Conservation (phyloP, 2,888 invertebrate species). For the Danaus chrysippus region DNA sequence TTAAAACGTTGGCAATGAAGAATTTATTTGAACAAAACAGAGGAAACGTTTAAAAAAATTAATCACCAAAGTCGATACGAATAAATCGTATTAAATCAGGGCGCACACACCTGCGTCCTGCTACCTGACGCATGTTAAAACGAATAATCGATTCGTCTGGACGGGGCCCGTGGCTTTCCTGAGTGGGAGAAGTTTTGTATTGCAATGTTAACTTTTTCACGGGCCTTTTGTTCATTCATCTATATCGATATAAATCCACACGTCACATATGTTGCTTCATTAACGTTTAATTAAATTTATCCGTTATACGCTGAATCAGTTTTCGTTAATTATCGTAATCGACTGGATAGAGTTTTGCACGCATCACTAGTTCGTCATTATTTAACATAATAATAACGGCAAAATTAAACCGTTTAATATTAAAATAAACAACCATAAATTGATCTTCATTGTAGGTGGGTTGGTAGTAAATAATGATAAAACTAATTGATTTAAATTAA, state of each 20-base stretch:
- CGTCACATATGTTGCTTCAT: neutral
- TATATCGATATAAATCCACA: neutral
- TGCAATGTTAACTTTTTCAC: conserved; percentile 48
- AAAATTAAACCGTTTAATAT: too few relatives aligned
- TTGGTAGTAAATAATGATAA: too few relatives aligned
- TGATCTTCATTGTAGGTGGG: too few relatives aligned
- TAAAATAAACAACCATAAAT: too few relatives aligned
- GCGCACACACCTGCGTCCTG: conserved; percentile 56
- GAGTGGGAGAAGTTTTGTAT: conserved; percentile 57
- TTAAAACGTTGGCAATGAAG: neutral
- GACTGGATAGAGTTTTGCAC: neutral
- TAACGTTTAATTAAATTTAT: neutral
- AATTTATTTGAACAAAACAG: neutral
- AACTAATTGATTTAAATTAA: neutral
- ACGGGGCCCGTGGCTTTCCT: conserved; percentile 52
- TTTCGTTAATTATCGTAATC: neutral
- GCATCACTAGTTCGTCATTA: neutral
- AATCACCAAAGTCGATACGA: neutral
- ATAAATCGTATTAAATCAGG: conserved; percentile 44
- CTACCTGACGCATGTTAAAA: conserved; percentile 50
- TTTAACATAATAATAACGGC: too few relatives aligned
- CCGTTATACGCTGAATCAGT: neutral
- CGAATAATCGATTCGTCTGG: conserved; percentile 72
- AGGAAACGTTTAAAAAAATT: neutral
- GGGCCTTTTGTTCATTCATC: neutral